A percentile compares a stretch with the other conserved stretches of the same genome.
Conservation (phyloP, 2,888 invertebrate species). For the Tanytarsus gracilentus region DNA sequence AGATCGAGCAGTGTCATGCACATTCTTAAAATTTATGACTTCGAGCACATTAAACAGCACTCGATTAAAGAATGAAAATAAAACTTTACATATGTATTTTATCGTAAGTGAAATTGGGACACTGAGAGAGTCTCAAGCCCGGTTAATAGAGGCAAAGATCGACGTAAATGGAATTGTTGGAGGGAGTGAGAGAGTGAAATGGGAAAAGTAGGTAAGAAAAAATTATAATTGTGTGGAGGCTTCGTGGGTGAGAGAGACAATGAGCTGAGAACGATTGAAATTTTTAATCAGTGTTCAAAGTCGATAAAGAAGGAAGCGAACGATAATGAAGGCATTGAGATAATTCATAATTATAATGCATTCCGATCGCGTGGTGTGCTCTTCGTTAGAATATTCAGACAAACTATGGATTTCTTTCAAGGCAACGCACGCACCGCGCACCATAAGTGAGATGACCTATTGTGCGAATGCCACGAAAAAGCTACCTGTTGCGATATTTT, state of each 20-base stretch:
- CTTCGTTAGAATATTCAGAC: neutral
- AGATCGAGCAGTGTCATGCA: too few species aligned
- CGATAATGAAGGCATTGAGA: conserved; percentile 8
- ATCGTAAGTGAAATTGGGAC: conserved; percentile 13
- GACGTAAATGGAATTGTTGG: too few species aligned
- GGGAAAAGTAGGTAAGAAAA: conserved; percentile 11
- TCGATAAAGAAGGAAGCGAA: neutral
- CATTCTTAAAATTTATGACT: too few species aligned
- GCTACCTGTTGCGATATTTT: too few species aligned
- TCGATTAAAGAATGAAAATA: too few species aligned
- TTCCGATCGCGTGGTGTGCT: neutral
- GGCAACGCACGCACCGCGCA: neutral
- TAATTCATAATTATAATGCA: neutral
- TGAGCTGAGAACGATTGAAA: neutral
- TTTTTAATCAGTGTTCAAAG: too few species aligned
- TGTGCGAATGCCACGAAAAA: neutral
- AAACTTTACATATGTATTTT: too few species aligned
- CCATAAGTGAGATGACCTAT: neutral
- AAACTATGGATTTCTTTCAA: too few species aligned
- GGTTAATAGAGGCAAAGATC: neutral
- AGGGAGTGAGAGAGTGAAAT: neutral
- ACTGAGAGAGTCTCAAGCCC: neutral
- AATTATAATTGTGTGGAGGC: neutral
- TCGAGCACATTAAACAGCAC: too few species aligned
- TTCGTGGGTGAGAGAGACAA: neutral